Evolutionary conservation across 2,797 vertebrate genomes (phyloP).

Genomic region (Urocyon cinereoargenteus): DNA sequence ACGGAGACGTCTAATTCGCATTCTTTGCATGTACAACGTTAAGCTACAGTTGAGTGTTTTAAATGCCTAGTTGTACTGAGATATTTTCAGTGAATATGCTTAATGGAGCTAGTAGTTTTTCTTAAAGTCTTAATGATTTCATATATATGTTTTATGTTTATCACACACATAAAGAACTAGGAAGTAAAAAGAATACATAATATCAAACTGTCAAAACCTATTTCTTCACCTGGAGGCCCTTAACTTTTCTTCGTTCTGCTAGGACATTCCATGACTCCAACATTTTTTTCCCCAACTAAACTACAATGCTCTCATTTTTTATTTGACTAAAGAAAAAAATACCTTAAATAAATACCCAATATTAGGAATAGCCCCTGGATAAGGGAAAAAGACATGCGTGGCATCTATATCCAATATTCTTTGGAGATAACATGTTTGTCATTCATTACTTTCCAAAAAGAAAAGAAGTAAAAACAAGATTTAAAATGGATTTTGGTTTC

Average conservation of each 20-base stretch:
- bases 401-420: constrained; percentile 6
- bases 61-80: constrained; percentile 46
- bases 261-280: background rate
- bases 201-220: background rate
- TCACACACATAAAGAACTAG: background rate
- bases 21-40: constrained; percentile 56
- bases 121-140: background rate
- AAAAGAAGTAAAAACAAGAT: constrained; percentile 86
- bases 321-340: constrained; percentile 25
- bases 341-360: constrained; percentile 31
- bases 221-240: background rate
- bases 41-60: constrained; percentile 58
- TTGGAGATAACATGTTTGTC: constrained; percentile 66
- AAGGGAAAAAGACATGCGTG: constrained; percentile 25
- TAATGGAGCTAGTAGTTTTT: background rate
- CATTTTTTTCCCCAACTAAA: background rate
- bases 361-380: background rate
- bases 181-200: background rate
- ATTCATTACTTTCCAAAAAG: constrained; percentile 72
- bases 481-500: constrained; percentile 88
- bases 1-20: constrained; percentile 68
- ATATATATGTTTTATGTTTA: background rate
- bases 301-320: background rate
- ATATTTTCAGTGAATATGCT: constrained; percentile 35
- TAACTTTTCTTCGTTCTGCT: background rate